Evolutionary conservation across 2,888 invertebrate genomes (phyloP).

Genomic region (Hermaeophaga mercurialis): DNA sequence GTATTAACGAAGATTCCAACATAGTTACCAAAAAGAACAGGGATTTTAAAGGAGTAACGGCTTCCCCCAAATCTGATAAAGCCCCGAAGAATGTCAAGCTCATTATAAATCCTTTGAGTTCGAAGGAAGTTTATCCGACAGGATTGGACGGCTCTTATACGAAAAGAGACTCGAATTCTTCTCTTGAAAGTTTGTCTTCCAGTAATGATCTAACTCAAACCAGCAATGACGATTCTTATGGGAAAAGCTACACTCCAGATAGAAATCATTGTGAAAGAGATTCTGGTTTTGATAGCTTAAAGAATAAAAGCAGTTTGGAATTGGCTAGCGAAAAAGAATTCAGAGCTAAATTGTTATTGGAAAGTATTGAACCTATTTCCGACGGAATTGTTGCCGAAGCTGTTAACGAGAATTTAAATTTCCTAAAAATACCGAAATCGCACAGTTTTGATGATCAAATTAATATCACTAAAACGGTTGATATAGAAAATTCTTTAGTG

Average conservation of each 20-base stretch:
- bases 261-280: conserved; percentile 44
- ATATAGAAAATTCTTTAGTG: conserved; percentile 59
- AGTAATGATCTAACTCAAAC: conserved; percentile 49
- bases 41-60: conserved; percentile 51
- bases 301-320: conserved; percentile 43
- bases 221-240: conserved; percentile 46
- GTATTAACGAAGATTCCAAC: conserved; percentile 53
- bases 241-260: conserved; percentile 36
- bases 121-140: conserved; percentile 56
- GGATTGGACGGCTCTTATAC: conserved; percentile 56
- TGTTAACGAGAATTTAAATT: conserved; percentile 29
- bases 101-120: conserved; percentile 56
- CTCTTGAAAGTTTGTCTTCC: conserved; percentile 52
- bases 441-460: conserved; percentile 57
- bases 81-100: conserved; percentile 53
- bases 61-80: conserved; percentile 45
- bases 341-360: conserved; percentile 44
- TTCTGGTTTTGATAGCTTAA: conserved; percentile 52
- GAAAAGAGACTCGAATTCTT: conserved; percentile 51
- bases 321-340: conserved; percentile 29
- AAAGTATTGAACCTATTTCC: conserved; percentile 54
- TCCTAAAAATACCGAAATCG: conserved; percentile 50
- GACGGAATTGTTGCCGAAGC: conserved; percentile 51
- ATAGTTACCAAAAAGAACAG: conserved; percentile 55
- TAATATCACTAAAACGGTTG: conserved; percentile 50